Evolutionary conservation across 2,888 invertebrate species (phyloP).

Genomic region (Ecdyonurus torrentis): DNA sequence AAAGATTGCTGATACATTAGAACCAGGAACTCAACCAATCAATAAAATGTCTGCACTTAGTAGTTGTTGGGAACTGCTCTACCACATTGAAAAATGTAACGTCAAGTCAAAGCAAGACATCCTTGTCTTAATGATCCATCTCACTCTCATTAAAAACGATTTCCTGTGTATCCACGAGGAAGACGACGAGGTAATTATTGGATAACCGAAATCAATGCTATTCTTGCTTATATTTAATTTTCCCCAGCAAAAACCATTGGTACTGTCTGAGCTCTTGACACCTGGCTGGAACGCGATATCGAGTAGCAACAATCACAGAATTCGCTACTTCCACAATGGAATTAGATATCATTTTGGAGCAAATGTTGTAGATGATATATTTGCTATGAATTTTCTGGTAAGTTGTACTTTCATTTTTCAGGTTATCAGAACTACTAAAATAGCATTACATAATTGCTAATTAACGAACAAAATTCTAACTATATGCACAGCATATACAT

Average conservation of each 20-base stretch:
- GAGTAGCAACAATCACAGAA: background rate
- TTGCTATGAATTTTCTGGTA: background rate
- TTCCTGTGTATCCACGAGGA: background rate
- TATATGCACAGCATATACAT: no score
- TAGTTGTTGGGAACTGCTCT: background rate
- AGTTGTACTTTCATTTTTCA: no score
- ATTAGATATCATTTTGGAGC: background rate
- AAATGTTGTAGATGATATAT: background rate
- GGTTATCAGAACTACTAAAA: no score
- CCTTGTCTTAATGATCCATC: background rate
- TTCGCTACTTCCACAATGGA: background rate
- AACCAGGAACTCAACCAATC: background rate
- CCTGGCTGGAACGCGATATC: background rate
- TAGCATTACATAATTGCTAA: no score
- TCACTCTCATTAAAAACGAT: slow-evolving; percentile 1
- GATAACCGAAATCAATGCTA: background rate
- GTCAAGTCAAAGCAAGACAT: background rate
- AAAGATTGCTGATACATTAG: background rate
- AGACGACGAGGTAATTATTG: background rate
- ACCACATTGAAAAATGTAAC: background rate
- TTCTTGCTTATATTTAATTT: background rate
- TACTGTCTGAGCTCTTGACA: background rate
- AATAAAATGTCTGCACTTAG: background rate
- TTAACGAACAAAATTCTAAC: no score
- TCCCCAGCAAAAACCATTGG: background rate